Base-by-base conservation (phyloP, 1,140 invertebrate genomes). In the Bombus sibiricus region DNA sequence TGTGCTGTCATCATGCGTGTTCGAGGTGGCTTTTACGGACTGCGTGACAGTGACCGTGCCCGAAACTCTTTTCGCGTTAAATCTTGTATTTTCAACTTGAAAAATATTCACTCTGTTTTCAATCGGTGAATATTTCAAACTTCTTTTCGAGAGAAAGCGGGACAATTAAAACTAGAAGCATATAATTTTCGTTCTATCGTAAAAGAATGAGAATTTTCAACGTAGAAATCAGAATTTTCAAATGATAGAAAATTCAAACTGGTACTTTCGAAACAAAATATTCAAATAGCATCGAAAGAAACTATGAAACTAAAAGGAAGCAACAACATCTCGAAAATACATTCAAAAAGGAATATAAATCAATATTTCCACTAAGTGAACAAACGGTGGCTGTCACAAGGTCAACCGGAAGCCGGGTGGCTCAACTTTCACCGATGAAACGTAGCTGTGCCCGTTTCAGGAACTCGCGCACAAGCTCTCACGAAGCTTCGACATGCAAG, bases 401-500 rank as follows among this genome's bases (percentile, higher is more conserved):
- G 84, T 80, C 68, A 62, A 76, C 59, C 57, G 83, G 41, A 82
- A 57, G 57, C 32, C 9, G 3, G n/a, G 2, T 64, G 8, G 74
- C 9, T 75, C 72, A 3, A 81, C 25, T 59, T 28, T 41, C 41
- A 34, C 13, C 68, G 83, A 79, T 81, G 32, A 84, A 91, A 89
- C 92, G 74, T 86, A 90, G 85, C 68, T 88, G 18, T 93, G 85
- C 69, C 86, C 89, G 81, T 94, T 94, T 86, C 96, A 97, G 97
- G 97, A 98, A 96, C 95, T 98, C 95, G 97, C 97, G 88, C 97
- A 98, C 95, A 98, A 98, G 95, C 95, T 98, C 86, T 98, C 97
- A 88, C 95, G 97, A 91, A 97, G 97, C 95, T 98, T 97, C 95
- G 97, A 98, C 95, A 97, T 98, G 97, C 98, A 98, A 95, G 97